phyloP scores from a whole-genome alignment of 2,888 invertebrate species.

The Axea sp. region DNA sequence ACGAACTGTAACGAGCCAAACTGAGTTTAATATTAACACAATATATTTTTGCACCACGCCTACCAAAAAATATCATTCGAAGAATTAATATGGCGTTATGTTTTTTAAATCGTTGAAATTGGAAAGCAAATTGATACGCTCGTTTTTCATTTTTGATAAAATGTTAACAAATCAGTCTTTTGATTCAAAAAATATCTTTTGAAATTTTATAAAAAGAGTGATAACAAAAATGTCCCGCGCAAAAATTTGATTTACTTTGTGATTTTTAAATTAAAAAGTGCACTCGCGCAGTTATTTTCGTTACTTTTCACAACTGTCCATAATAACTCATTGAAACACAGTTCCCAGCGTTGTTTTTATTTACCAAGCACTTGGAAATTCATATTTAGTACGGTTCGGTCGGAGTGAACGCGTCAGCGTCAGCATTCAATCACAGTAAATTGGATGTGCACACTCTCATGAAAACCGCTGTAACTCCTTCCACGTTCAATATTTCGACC shows the following conservation, averaged over 20 bases:
- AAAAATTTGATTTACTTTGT: slow-evolving; percentile 47
- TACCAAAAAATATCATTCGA: slow-evolving; percentile 10
- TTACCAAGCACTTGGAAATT: slow-evolving; percentile 61
- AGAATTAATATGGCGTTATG: slow-evolving; percentile 5
- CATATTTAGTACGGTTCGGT: slow-evolving; percentile 57
- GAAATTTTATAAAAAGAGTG: no score
- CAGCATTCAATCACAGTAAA: slow-evolving; percentile 60
- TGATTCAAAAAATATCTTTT: slow-evolving; percentile 5
- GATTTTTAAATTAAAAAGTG: slow-evolving; percentile 53
- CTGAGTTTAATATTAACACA: slow-evolving; percentile 24
- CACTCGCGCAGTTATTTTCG: slow-evolving; percentile 40
- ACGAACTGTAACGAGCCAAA: slow-evolving; percentile 15
- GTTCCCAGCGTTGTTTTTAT: slow-evolving; percentile 53
- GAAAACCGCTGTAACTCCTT: slow-evolving; percentile 52
- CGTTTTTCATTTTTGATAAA: background rate
- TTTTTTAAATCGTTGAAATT: background rate
- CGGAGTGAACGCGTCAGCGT: slow-evolving; percentile 48
- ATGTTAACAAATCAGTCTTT: slow-evolving; percentile 6
- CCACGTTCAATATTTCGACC: slow-evolving; percentile 42
- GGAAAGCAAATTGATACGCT: background rate
- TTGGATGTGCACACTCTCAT: slow-evolving; percentile 57
- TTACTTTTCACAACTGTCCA: slow-evolving; percentile 52
- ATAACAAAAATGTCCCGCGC: slow-evolving; percentile 1
- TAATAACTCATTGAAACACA: slow-evolving; percentile 58
- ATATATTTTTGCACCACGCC: slow-evolving; percentile 8